Percentiles rank a stretch among this genome's conserved stretches.
phyloP scores from a whole-genome alignment of 2,113 vertebrate species.

The Coryphaenoides rupestris region DNA sequence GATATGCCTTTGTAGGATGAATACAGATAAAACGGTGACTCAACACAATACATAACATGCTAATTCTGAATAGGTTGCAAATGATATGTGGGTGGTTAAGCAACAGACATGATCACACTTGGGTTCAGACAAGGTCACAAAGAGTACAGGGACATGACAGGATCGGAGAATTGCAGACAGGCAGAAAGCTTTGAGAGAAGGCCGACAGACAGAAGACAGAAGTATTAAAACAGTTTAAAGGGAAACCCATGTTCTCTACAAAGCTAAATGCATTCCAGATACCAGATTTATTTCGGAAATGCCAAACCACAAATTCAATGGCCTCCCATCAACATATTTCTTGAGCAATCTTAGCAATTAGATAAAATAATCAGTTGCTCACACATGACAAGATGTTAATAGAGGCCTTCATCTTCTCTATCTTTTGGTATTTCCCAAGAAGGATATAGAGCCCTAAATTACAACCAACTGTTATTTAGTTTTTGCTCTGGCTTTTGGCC shows the following conservation, averaged over 20 bases:
- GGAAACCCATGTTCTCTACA: conserved; percentile 28
- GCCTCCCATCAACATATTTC: too few species aligned
- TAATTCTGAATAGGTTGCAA: conserved; percentile 6
- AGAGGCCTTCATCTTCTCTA: too few species aligned
- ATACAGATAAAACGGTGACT: conserved; percentile 28
- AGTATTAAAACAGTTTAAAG: conserved; percentile 5
- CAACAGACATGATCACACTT: conserved; percentile 14
- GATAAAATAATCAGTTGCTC: too few species aligned
- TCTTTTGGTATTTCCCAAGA: too few species aligned
- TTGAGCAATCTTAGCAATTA: too few species aligned
- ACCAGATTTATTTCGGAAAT: conserved; percentile 8
- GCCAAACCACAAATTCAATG: conserved; percentile 8
- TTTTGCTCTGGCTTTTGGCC: too few species aligned
- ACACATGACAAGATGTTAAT: too few species aligned
- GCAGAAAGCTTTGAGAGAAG: neutral
- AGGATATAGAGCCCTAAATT: too few species aligned
- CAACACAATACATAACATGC: conserved; percentile 12
- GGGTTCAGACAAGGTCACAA: conserved; percentile 6
- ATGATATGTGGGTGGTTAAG: conserved; percentile 6
- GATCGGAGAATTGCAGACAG: neutral
- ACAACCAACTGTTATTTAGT: too few species aligned
- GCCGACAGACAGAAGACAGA: conserved; percentile 1
- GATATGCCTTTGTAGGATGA: conserved; percentile 15
- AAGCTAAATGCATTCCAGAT: conserved; percentile 6
- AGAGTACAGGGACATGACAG: neutral